These are phyloP conservation scores for Anniella stebbinsi DNA, from an alignment of 2,797 vertebrate species.

Conservation along the genomic window DNA sequence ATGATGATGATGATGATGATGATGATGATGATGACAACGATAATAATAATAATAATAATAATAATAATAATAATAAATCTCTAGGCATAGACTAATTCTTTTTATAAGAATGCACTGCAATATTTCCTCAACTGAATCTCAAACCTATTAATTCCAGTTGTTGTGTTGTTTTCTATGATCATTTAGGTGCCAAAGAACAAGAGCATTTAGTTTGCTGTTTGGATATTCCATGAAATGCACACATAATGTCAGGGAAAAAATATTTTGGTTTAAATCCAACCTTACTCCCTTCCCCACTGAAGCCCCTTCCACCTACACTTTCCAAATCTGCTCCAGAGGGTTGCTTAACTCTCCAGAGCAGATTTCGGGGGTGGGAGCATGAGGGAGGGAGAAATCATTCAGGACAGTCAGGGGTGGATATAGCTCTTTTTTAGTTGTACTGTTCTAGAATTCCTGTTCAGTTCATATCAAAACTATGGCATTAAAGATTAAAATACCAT, in stretches of 20 bases:
- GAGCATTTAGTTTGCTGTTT: neutral
- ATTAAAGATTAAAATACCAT: constrained; percentile 33
- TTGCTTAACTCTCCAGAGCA: no score
- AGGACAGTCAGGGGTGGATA: no score
- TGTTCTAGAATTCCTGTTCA: constrained; percentile 28
- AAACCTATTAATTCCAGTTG: neutral
- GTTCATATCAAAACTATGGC: neutral
- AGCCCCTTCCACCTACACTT: no score
- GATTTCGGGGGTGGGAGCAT: no score
- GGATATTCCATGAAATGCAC: neutral
- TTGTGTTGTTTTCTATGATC: no score
- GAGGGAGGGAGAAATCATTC: no score
- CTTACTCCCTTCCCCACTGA: no score
- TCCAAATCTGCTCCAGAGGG: no score
- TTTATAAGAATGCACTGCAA: neutral
- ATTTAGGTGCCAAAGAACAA: neutral
- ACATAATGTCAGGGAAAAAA: constrained; percentile 33
- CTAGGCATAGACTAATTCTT: neutral
- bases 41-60: no score
- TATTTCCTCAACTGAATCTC: neutral
- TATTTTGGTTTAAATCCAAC: neutral
- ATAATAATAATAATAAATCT: neutral
- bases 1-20: no score
- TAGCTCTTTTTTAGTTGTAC: neutral
- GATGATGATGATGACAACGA: no score